Base-by-base conservation (phyloP, 2,113 vertebrate genomes). In the Gasterosteus nipponicus region DNA sequence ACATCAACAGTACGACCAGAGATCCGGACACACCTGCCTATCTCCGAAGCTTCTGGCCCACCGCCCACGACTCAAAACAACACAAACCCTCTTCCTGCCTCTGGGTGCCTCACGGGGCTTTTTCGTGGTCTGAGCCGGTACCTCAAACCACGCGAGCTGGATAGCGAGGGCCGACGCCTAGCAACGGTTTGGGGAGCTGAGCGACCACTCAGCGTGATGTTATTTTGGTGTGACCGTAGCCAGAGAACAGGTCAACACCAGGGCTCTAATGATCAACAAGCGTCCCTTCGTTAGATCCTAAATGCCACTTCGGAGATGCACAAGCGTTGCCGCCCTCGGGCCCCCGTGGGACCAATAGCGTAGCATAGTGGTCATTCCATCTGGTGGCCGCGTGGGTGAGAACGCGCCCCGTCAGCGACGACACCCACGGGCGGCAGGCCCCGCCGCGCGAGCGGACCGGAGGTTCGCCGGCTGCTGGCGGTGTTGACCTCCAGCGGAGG, bases 401-500 rank as follows among this genome's bases (percentile, higher is more conserved):
- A 78, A 71, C 69, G 72, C 86, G 68, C 75, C 22, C 22, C 77
- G 78, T 80, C 85, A 58, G 80, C 31, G 70, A 74, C 86, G 87
- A 89, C 92, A 76, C 92, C 93, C 86, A 91, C 92, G 46, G 79
- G 74, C 85, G 84, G 56, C 39, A 19, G 2, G 75, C 57, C 73
- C 82, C 22, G 75, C 57, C 89, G 81, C 86, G 79, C 84, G 33
- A 15, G 7, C 33, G 4, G 64, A 67, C 39, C 39, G 7, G 79
- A 51, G 61, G 63, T 47, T 58, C 29, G 75, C 35, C 46, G 47
- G 44, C 77, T 26, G 77, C 69, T 75, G 18, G 10, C 41, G 18
- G 60, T 46, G 75, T 61, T 70, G 66, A 83, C 78, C 80, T 19
- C 51, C 19, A 47, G 65, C 60, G 60, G 69, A 86, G 68, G 14